phyloP scores from a whole-genome alignment of 2,888 invertebrate species.

The Lordiphosa andalusiaca region DNA sequence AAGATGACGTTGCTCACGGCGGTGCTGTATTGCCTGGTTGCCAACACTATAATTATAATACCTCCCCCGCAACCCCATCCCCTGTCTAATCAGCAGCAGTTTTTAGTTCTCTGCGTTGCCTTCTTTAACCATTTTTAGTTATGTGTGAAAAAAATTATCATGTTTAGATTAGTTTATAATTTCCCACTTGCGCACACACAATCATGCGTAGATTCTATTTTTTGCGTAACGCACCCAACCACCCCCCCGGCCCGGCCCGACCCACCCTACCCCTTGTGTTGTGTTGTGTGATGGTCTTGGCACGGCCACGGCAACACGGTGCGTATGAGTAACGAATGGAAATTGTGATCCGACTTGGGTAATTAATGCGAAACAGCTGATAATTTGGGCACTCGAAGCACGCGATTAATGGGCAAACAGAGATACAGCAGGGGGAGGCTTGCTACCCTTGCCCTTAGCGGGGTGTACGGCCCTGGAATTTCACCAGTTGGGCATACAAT shows the following conservation, averaged over 20 bases:
- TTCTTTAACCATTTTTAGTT: conserved; percentile 12
- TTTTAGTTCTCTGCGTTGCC: conserved; percentile 4
- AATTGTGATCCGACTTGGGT: conserved; percentile 44
- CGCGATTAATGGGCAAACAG: conserved; percentile 27
- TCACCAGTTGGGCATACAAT: conserved; percentile 1
- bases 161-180: conserved; percentile 37
- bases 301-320: conserved; percentile 37
- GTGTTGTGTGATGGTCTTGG: conserved; percentile 3
- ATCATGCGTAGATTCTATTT: conserved; percentile 6
- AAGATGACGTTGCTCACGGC: conserved; percentile 19
- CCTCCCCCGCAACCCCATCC: not conserved
- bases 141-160: conserved; percentile 31
- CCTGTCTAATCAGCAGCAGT: conserved; percentile 29
- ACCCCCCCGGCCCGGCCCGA: not conserved
- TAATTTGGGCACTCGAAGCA: conserved; percentile 36
- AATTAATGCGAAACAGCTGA: conserved; percentile 49
- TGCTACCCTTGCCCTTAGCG: no score
- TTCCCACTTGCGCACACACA: conserved; percentile 11
- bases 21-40: conserved; percentile 24
- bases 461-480: no score
- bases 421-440: conserved; percentile 2
- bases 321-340: conserved; percentile 54
- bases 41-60: conserved; percentile 39
- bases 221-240: not conserved
- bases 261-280: not conserved